Evolutionary conservation across 2,888 invertebrate species (phyloP).

Genomic region (Drosophila demipolita): DNA sequence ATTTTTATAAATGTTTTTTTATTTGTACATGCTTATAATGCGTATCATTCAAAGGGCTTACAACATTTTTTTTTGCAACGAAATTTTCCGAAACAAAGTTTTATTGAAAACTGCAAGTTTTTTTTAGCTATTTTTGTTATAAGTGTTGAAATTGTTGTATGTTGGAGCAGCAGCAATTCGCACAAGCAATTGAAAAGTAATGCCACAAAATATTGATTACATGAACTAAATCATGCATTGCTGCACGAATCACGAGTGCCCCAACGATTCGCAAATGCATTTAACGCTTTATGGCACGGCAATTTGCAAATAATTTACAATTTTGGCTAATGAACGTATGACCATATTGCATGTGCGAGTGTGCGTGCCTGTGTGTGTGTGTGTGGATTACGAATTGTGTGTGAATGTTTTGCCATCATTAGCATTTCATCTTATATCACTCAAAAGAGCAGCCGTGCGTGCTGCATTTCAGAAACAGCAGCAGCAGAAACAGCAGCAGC

Average conservation of each 20-base stretch:
- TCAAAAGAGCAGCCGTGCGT: conserved; percentile 68
- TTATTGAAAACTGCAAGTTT: background rate
- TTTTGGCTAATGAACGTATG: conserved; percentile 52
- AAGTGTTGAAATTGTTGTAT: background rate
- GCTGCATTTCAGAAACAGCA: conserved; percentile 65
- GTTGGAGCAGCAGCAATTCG: background rate
- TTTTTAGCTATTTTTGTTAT: background rate
- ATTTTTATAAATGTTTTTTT: background rate
- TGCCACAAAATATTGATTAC: conserved; percentile 22
- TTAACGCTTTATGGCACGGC: conserved; percentile 13
- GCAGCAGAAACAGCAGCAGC: background rate
- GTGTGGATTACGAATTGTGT: conserved; percentile 20
- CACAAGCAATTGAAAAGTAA: background rate
- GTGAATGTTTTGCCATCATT: conserved; percentile 73
- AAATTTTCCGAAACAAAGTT: background rate
- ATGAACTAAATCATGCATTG: conserved; percentile 9
- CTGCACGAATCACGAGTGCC: conserved; percentile 20
- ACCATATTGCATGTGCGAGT: background rate
- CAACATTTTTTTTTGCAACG: too few species aligned
- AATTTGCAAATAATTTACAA: conserved; percentile 29
- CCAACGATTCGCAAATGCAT: conserved; percentile 28
- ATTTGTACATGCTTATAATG: background rate
- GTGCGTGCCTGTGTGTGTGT: background rate
- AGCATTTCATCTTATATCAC: conserved; percentile 79
- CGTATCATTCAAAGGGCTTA: background rate